Evolutionary conservation across 2,797 vertebrate genomes (phyloP), one percentile per base, ranked within the genome.

Genomic region (Gambelia wislizenii): DNA sequence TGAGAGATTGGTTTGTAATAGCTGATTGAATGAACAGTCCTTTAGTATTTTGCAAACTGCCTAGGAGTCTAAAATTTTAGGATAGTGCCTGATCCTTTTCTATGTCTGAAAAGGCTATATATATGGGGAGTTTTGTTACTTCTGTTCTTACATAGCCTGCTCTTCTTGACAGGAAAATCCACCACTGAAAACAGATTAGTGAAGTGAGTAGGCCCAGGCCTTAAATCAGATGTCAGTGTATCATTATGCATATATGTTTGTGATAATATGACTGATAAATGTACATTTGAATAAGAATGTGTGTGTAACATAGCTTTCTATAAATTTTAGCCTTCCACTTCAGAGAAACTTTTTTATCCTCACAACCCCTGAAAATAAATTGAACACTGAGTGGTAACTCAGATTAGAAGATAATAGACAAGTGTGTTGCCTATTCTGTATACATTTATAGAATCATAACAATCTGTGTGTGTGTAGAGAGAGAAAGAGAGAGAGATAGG

Each of bases 311-410:
- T 90, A 72, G 47, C 52, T 89, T 79, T 74, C 85, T 78, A 74
- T 82, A 92, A 81, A 86, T 93, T 87, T 91, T 91, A 87, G 77
- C 75, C 77, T 80, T 89, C 87, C 44, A 42, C 54, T 80, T 90
- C 74, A 89, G 12, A 67, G 75, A 89, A 89, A 89, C 80, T 88
- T 89, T 86, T 83, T 89, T 82, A 47, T n/a, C 83, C 89, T 74
- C 83, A 4, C 1, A 14, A 36, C 30, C 30, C 44, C 30, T 84
- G 42, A 92, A 94, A 91, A 44, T 20, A 76, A 88, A 83, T 69
- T 0, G 84, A 75, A 9, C 87, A 82, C 4, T 85, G 84, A 89
- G 25, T n/a, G 69, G 90, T 86, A 89, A 87, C 52, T 83, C 36
- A 6, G 39, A 83, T 86, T 69, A 84, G 56, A 83, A 88, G 56